phyloP scores from a whole-genome alignment of 2,888 invertebrate genomes.

The Pterobdella sp. region DNA sequence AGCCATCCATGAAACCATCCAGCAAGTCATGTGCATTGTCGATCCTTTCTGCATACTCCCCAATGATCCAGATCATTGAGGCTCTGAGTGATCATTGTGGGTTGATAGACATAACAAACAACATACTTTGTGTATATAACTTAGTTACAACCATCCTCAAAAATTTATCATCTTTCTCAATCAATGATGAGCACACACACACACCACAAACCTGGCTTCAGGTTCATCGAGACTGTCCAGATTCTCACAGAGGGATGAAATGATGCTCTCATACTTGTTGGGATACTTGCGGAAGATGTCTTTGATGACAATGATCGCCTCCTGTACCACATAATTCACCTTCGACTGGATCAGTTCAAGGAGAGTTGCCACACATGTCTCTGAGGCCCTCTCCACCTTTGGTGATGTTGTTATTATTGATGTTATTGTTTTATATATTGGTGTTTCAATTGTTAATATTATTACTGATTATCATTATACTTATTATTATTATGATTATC shows the following conservation, averaged over 20 bases:
- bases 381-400: slow-evolving; percentile 83
- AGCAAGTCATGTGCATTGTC: slow-evolving; percentile 97
- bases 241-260: slow-evolving; percentile 96
- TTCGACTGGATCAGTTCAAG: slow-evolving; percentile 97
- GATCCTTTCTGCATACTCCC: slow-evolving; percentile 97
- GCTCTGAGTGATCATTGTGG: slow-evolving; percentile 57
- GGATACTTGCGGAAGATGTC: slow-evolving; percentile 72
- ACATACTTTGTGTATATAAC: neutral
- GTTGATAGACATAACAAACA: neutral
- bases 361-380: slow-evolving; percentile 92
- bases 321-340: slow-evolving; percentile 98
- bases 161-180: neutral
- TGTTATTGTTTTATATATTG: neutral
- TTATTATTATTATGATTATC: neutral
- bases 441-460: neutral
- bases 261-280: slow-evolving; percentile 98
- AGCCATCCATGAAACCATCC: slow-evolving; percentile 94
- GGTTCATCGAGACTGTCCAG: slow-evolving; percentile 96
- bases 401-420: neutral
- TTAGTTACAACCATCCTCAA: neutral
- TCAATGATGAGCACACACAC: neutral
- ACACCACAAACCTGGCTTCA: slow-evolving; percentile 62
- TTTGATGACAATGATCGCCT: slow-evolving; percentile 98
- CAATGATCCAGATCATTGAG: slow-evolving; percentile 82
- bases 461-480: neutral